phyloP scores from a whole-genome alignment of 2,113 vertebrate species.

The Nasalis larvatus region DNA sequence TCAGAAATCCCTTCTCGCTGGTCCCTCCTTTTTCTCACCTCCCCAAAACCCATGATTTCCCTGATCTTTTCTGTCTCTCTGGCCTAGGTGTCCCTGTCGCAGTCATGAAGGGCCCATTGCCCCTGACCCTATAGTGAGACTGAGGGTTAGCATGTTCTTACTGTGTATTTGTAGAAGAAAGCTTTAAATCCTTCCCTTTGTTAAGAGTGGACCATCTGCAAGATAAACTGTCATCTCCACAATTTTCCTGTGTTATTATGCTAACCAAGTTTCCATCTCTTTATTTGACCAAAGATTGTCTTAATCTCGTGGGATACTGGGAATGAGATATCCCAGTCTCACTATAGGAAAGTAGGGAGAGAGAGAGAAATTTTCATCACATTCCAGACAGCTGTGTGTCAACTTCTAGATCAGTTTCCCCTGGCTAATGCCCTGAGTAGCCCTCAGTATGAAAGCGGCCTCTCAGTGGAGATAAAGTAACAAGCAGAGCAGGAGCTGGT shows the following conservation, averaged over 20 bases:
- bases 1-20: neutral
- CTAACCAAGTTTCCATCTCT: neutral
- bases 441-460: neutral
- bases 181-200: neutral
- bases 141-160: neutral
- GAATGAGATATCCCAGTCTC: neutral
- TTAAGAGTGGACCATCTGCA: neutral
- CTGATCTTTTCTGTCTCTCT: neutral
- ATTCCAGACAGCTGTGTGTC: neutral
- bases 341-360: neutral
- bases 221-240: neutral
- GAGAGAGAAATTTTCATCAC: neutral
- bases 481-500: neutral
- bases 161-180: neutral
- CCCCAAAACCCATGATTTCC: neutral
- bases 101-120: neutral
- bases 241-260: conserved; percentile 1
- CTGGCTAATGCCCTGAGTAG: neutral
- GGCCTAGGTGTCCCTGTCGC: neutral
- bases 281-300: conserved; percentile 35
- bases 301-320: neutral
- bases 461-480: neutral
- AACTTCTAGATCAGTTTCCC: neutral
- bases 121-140: neutral
- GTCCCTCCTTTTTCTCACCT: neutral